Percentiles rank a stretch among this genome's conserved stretches.
These are phyloP conservation scores for Melanotaenia trifasciata DNA, from an alignment of 2,797 vertebrate genomes.

Conservation along the genomic window DNA sequence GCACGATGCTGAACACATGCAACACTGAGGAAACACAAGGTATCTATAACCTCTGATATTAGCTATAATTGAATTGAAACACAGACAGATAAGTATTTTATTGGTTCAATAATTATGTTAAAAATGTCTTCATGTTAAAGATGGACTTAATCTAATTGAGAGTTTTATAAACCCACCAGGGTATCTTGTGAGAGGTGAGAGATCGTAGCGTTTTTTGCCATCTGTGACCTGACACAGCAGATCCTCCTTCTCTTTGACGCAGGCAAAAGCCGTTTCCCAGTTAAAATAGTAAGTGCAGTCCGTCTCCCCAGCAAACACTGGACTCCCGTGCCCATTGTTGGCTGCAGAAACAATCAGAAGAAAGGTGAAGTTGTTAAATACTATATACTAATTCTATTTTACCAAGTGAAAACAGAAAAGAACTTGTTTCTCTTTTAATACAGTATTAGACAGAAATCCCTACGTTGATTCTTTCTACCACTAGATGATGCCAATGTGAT, in stretches of 20 bases:
- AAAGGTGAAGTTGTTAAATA: not conserved
- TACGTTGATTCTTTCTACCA: not conserved
- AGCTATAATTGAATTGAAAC: not conserved
- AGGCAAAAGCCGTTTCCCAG: conserved; percentile 92
- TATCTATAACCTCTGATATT: too few species aligned
- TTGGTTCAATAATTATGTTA: not conserved
- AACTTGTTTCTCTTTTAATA: not conserved
- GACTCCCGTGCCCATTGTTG: conserved; percentile 83
- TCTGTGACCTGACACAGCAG: conserved; percentile 87
- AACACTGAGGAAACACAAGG: not conserved
- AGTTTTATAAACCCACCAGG: conserved; percentile 80
- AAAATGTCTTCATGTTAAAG: not conserved
- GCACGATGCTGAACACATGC: not conserved
- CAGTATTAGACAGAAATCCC: too few species aligned
- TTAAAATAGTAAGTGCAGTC: conserved; percentile 96
- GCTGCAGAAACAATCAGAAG: conserved; percentile 65
- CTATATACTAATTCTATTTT: not conserved
- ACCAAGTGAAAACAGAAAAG: not conserved
- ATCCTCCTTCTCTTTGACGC: conserved; percentile 90
- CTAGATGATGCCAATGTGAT: not conserved
- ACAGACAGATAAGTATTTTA: not conserved
- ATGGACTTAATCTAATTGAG: not conserved
- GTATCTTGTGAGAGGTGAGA: conserved; percentile 88
- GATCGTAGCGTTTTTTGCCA: conserved; percentile 87
- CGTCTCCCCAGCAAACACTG: conserved; percentile 89